These are phyloP conservation scores for Sipunculus nudus DNA, from an alignment of 2,888 invertebrate genomes.

Conservation along the genomic window DNA sequence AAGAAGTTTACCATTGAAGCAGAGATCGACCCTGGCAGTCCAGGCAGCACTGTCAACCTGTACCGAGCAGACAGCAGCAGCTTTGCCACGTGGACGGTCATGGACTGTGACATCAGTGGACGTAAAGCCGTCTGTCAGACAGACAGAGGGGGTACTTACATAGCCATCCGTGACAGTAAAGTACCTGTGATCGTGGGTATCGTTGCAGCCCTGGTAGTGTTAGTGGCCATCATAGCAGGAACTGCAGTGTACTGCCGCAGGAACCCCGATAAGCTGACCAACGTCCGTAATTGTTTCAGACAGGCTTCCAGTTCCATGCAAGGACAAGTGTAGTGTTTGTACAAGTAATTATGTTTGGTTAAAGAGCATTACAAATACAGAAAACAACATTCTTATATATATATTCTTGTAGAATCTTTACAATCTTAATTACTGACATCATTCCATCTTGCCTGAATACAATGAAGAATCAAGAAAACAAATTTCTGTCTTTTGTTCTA, in stretches of 20 bases:
- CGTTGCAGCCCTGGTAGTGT: constrained; percentile 42
- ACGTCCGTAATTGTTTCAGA: too few species aligned
- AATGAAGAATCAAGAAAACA: too few species aligned
- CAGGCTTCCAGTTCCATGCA: too few species aligned
- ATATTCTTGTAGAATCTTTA: too few species aligned
- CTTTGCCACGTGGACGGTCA: constrained; percentile 51
- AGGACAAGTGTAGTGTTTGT: too few species aligned
- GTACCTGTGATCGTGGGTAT: constrained; percentile 52
- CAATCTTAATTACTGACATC: too few species aligned
- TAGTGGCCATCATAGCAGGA: constrained; percentile 47
- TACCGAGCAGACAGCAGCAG: constrained; percentile 44
- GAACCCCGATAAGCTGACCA: constrained; percentile 52
- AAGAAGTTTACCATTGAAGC: constrained; percentile 42
- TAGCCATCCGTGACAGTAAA: constrained; percentile 43
- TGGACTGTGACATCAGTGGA: constrained; percentile 44
- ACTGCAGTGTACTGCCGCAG: constrained; percentile 48
- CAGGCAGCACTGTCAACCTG: constrained; percentile 30
- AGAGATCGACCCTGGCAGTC: constrained; percentile 24
- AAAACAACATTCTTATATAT: too few species aligned
- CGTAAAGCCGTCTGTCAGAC: constrained; percentile 47
- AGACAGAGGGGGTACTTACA: constrained; percentile 54
- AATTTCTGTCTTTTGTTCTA: too few species aligned
- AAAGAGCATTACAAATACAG: too few species aligned
- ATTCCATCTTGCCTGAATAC: too few species aligned
- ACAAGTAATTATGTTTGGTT: too few species aligned